phyloP scores from a whole-genome alignment of 2,888 invertebrate genomes.

The Rhorus exstirpatorius region DNA sequence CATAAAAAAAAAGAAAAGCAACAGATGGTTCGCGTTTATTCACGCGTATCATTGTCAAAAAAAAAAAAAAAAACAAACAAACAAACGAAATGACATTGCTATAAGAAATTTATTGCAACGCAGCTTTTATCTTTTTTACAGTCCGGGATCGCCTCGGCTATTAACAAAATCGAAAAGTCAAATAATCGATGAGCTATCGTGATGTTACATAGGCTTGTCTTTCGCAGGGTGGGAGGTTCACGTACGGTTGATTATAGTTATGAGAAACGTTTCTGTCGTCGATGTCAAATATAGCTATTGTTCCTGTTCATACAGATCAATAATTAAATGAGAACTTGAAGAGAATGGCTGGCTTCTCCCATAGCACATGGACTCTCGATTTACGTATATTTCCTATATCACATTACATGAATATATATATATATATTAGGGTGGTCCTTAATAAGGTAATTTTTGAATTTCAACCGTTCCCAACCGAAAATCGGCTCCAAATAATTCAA shows the following conservation, averaged over 20 bases:
- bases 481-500: no score
- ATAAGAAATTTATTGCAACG: background rate
- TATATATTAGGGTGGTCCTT: no score
- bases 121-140: conserved; percentile 8
- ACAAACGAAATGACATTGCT: background rate
- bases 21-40: no score
- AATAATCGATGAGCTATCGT: conserved; percentile 64
- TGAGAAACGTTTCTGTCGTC: conserved; percentile 9
- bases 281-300: conserved; percentile 31
- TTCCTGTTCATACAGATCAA: conserved; percentile 51
- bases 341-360: background rate
- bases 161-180: conserved; percentile 51
- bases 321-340: conserved; percentile 54
- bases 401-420: background rate
- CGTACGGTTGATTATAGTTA: conserved; percentile 47
- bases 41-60: no score
- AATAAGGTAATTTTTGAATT: no score
- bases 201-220: conserved; percentile 16
- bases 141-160: conserved; percentile 21
- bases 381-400: background rate
- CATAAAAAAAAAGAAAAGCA: no score
- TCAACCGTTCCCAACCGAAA: no score
- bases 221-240: conserved; percentile 4
- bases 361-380: background rate
- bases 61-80: no score